A percentile compares a stretch with the other conserved stretches of the same genome.
These are phyloP conservation scores for Schmidtea mediterranea DNA, from an alignment of 1,140 invertebrate species.

Conservation along the genomic window DNA sequence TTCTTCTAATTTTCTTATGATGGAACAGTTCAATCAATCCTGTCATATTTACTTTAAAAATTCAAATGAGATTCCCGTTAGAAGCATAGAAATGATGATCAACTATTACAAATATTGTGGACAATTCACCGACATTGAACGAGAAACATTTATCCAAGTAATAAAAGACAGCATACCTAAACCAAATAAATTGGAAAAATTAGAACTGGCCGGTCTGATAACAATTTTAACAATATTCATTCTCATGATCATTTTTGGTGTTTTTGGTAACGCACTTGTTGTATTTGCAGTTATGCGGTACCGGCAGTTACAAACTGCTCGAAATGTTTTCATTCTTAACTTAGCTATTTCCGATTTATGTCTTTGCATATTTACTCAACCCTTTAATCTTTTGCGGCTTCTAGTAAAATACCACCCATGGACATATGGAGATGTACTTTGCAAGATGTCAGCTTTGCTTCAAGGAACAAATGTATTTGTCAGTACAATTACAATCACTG, in stretches of 20 bases:
- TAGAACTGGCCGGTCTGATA: conserved; percentile 12
- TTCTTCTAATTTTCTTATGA: no score
- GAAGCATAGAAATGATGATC: no score
- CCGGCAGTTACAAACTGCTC: conserved; percentile 49
- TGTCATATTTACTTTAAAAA: not conserved
- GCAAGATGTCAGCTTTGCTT: conserved; percentile 48
- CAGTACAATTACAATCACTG: conserved; percentile 59
- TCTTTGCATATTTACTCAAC: conserved; percentile 54
- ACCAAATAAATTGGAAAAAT: no score
- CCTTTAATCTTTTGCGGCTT: conserved; percentile 51
- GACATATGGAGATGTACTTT: conserved; percentile 30
- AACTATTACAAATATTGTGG: no score
- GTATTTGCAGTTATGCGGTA: conserved; percentile 47
- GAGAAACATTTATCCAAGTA: no score
- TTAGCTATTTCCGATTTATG: conserved; percentile 54
- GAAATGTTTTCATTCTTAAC: conserved; percentile 68
- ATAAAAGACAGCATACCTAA: no score
- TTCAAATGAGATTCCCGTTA: no score
- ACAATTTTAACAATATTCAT: conserved; percentile 34
- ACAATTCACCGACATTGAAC: no score
- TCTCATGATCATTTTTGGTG: conserved; percentile 34
- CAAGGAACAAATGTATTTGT: conserved; percentile 62
- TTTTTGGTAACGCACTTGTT: conserved; percentile 50
- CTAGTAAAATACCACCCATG: conserved; percentile 24
- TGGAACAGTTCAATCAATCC: no score